Conservation (phyloP, 2,888 invertebrate species). For the Flexamia atlantica region DNA sequence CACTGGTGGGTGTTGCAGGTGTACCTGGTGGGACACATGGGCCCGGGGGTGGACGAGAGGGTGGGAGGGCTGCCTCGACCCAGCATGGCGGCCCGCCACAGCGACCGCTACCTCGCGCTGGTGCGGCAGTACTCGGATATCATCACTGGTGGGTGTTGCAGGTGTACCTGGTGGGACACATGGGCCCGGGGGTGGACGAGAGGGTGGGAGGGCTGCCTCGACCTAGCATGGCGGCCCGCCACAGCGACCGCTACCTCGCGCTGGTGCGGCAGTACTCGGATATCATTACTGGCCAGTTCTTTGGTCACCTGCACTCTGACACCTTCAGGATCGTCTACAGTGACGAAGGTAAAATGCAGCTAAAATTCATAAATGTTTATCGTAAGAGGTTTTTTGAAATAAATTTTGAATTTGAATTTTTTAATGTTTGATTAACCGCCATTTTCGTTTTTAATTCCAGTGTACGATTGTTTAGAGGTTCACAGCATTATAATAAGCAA, state of each 20-base stretch:
- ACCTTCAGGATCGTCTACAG: constrained; percentile 92
- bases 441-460: not conserved
- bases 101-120: constrained; percentile 85
- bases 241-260: constrained; percentile 87
- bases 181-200: constrained; percentile 93
- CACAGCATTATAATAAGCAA: not conserved
- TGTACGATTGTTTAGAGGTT: not conserved
- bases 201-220: constrained; percentile 82
- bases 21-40: constrained; percentile 93
- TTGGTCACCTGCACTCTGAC: constrained; percentile 95
- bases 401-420: not conserved
- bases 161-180: constrained; percentile 95
- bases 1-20: constrained; percentile 84
- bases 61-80: constrained; percentile 82
- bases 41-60: constrained; percentile 92
- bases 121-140: constrained; percentile 88
- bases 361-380: too few species aligned
- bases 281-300: constrained; percentile 94
- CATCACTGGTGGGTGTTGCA: constrained; percentile 80
- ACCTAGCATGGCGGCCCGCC: constrained; percentile 83
- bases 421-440: not conserved
- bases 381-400: too few species aligned
- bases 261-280: constrained; percentile 86
- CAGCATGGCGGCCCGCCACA: constrained; percentile 85
- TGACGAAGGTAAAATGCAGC: constrained; percentile 80